Conservation (phyloP, 1,140 invertebrate genomes). For the Meloidogyne exigua region DNA sequence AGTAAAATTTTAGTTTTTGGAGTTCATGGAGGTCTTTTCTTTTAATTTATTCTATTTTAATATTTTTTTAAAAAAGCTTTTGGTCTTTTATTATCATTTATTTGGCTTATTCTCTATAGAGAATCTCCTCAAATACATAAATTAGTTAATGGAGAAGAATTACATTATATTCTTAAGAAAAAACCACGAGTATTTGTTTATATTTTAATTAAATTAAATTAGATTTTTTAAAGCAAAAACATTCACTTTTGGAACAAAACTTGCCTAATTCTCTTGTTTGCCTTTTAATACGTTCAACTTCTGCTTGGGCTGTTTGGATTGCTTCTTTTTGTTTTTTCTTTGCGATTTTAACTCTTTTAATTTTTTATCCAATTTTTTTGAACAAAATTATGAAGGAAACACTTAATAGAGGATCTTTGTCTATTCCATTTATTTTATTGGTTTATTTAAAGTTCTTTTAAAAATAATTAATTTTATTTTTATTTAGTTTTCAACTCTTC, state of each 20-base stretch:
- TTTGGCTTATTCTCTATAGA: slow-evolving; percentile 52
- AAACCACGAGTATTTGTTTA: not conserved
- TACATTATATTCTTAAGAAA: slow-evolving; percentile 18
- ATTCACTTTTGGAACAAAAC: not conserved
- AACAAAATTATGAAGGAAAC: slow-evolving; percentile 28
- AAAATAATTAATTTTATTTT: not conserved
- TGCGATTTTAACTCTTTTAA: slow-evolving; percentile 35
- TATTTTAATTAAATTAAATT: not conserved
- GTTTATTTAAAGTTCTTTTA: slow-evolving; percentile 10
- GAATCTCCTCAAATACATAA: slow-evolving; percentile 44
- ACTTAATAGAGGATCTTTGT: not conserved
- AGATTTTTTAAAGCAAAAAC: slow-evolving; percentile 15
- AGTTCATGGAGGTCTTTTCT: slow-evolving; percentile 24
- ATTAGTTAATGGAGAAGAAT: slow-evolving; percentile 43
- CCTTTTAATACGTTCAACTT: slow-evolving; percentile 36
- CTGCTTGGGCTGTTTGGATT: slow-evolving; percentile 33
- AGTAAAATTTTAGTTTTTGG: slow-evolving; percentile 29
- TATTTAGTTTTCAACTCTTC: slow-evolving; percentile 9
- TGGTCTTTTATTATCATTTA: slow-evolving; percentile 29
- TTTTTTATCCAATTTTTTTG: slow-evolving; percentile 40
- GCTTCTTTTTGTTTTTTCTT: slow-evolving; percentile 46
- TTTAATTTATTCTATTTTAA: no score
- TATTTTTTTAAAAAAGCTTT: no score
- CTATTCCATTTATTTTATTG: slow-evolving; percentile 18
- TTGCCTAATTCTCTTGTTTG: not conserved